These are phyloP conservation scores for Drosophila orena DNA, from an alignment of 1,140 invertebrate species.

Conservation along the genomic window DNA sequence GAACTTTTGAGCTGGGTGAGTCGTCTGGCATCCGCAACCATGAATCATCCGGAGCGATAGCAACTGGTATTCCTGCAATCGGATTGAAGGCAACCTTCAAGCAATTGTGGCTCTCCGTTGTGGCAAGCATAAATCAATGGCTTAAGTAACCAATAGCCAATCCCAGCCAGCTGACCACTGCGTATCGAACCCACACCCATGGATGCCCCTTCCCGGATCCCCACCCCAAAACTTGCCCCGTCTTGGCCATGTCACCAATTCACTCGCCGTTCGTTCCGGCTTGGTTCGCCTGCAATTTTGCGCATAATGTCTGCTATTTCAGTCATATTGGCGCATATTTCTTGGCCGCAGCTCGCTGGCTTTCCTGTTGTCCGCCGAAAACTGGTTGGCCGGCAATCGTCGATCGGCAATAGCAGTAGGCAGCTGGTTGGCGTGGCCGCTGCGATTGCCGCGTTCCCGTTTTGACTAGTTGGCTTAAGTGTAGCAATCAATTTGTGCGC, in stretches of 20 bases:
- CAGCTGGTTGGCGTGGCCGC: slow-evolving; percentile 54
- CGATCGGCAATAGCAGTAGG: slow-evolving; percentile 33
- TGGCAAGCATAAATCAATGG: slow-evolving; percentile 35
- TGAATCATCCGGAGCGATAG: slow-evolving; percentile 30
- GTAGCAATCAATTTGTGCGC: slow-evolving; percentile 69
- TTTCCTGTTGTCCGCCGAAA: slow-evolving; percentile 59
- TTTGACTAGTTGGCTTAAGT: slow-evolving; percentile 68
- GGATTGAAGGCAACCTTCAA: slow-evolving; percentile 42
- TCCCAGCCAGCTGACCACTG: slow-evolving; percentile 29
- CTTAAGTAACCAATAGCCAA: slow-evolving; percentile 19
- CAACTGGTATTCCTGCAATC: slow-evolving; percentile 40
- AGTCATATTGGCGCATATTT: slow-evolving; percentile 61
- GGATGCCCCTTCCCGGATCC: background rate
- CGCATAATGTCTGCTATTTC: slow-evolving; percentile 35
- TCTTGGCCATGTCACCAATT: slow-evolving; percentile 36
- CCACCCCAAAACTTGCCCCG: slow-evolving; percentile 20
- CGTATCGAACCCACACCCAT: slow-evolving; percentile 50
- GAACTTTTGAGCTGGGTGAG: slow-evolving; percentile 1
- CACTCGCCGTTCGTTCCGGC: slow-evolving; percentile 27
- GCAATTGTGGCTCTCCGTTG: slow-evolving; percentile 14
- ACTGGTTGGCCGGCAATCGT: slow-evolving; percentile 58
- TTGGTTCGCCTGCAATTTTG: slow-evolving; percentile 43
- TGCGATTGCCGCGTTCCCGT: slow-evolving; percentile 63
- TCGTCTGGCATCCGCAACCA: background rate
- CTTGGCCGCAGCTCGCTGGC: slow-evolving; percentile 44